Conservation (phyloP, 2,113 vertebrate genomes). For the Dasyornis broadbenti region DNA sequence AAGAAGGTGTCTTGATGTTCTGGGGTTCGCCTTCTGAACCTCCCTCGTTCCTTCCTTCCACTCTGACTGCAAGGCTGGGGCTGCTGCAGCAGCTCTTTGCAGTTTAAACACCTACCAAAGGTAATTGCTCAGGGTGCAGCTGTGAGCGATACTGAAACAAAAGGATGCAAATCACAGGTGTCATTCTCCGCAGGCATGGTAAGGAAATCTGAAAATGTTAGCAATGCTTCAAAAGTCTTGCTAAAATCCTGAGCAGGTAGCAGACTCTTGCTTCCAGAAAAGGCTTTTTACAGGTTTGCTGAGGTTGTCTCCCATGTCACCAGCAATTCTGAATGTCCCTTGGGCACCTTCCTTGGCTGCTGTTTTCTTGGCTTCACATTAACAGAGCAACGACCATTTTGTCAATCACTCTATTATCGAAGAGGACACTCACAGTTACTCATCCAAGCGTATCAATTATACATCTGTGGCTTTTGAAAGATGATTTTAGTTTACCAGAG, state of each 20-base stretch:
- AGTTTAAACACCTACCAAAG: neutral
- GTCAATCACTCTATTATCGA: neutral
- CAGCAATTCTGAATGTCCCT: neutral
- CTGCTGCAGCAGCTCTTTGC: neutral
- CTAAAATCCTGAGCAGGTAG: neutral
- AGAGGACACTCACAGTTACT: neutral
- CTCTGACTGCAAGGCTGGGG: neutral
- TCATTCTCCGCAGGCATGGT: neutral
- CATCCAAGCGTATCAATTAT: neutral
- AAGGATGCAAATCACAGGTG: neutral
- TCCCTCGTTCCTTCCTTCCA: neutral
- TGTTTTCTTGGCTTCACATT: neutral
- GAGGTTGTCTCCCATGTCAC: neutral
- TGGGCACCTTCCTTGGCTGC: neutral
- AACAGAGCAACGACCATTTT: neutral
- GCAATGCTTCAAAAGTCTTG: neutral
- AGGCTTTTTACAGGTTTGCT: neutral
- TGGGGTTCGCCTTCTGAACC: neutral
- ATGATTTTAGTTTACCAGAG: neutral
- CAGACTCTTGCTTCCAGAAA: neutral
- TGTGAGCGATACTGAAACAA: neutral
- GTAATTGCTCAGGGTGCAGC: neutral
- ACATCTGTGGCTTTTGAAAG: neutral
- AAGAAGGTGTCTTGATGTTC: neutral
- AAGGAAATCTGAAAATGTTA: neutral